Conservation (phyloP, 2,113 vertebrate genomes). For the Chamaea fasciata region DNA sequence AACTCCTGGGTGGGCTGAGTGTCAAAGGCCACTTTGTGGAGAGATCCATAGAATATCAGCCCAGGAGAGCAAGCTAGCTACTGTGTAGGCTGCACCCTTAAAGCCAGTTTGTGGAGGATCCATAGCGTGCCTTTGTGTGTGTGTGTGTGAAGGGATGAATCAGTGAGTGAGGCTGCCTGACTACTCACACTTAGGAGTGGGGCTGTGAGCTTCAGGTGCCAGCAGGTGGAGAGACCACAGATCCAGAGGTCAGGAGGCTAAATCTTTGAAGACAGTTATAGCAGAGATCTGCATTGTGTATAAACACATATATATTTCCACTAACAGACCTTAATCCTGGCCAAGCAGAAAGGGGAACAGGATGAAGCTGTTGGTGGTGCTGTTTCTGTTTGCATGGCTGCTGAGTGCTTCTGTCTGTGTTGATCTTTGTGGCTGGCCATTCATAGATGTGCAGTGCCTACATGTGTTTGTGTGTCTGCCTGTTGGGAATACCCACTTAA, state of each 20-base stretch:
- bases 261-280: background rate
- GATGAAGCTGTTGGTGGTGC: background rate
- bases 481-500: background rate
- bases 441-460: background rate
- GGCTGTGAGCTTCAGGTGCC: background rate
- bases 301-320: background rate
- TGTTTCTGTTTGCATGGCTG: slow-evolving; percentile 20
- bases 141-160: background rate
- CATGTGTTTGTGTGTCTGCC: background rate
- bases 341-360: background rate
- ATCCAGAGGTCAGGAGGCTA: background rate
- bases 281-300: background rate
- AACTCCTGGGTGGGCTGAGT: background rate
- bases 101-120: background rate
- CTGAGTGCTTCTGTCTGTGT: background rate
- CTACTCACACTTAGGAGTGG: background rate
- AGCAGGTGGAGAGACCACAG: background rate
- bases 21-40: background rate
- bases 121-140: background rate
- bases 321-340: background rate
- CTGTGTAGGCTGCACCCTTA: background rate
- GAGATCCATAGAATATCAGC: background rate
- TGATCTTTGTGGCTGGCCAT: background rate
- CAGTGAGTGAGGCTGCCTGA: background rate
- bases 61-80: background rate